Evolutionary conservation across 23 tunicate species (phyloP), one percentile per base, ranked within the genome.

Genomic region (Trididemnum miniatum): DNA sequence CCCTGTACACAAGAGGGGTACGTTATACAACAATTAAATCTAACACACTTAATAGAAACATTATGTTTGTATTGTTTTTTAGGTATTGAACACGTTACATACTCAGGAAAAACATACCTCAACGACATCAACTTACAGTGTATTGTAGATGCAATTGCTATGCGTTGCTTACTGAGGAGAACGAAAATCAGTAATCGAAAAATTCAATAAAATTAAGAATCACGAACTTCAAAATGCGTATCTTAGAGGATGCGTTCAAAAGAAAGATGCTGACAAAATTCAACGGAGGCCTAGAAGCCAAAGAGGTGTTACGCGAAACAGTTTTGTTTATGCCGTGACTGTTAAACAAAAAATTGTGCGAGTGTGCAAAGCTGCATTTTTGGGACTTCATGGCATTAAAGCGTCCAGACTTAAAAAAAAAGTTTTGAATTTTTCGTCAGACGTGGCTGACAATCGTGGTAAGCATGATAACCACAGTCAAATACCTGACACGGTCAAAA

Each of bases 361-460:
- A n/a, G 59, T 73, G 30, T 24, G 79, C 32, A 38, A 73, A 73
- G 79, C 59, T 38, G 79, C 79, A 73, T 73, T 73, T 73, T 9
- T 73, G 2, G 79, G 79, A 23, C 30, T 73, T 20, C 59, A 73
- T 40, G 59, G 79, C 57, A 73, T 73, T 15, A 73, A 73, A 27
- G 79, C 57, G 15, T 73, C 79, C 25, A 73, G 79, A 34, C 59
- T 73, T 2, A 39, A 73, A 27, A 73, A 26, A 24, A 73, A 73
- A 39, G 59, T 73, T 38, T 39, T 73, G 7, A 73, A 73, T 59
- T 73, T 73, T 73, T 23, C 29, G 2, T 23, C 30, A 39, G 79
- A 73, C 31, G 15, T 73, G 32, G 27, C 79, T 24, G 79, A 73
- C 59, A 38, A 40, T 20, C 79, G 79, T 38, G 79, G 79, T 7